Conservation (phyloP, 2,888 invertebrate species). For the Mesorhabditis spiculigera region DNA sequence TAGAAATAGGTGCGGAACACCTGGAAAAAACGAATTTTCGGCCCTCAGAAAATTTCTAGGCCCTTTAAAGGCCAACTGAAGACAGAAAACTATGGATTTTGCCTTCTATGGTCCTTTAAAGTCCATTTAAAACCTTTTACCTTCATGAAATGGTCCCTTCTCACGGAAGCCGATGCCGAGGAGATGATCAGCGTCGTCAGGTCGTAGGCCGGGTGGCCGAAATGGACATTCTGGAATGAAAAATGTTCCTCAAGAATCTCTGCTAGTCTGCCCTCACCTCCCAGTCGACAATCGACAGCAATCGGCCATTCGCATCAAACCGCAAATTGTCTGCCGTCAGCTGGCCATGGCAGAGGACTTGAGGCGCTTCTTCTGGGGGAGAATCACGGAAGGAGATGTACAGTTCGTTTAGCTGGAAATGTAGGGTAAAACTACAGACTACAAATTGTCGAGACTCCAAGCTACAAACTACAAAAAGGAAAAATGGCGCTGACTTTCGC, state of each 20-base stretch:
- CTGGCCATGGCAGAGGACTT: slow-evolving; percentile 30
- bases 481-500: too few relatives aligned
- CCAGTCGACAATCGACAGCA: slow-evolving; percentile 33
- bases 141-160: slow-evolving; percentile 30
- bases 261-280: slow-evolving; percentile 17
- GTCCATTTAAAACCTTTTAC: neutral
- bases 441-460: too few relatives aligned
- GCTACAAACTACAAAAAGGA: too few relatives aligned
- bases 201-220: slow-evolving; percentile 33
- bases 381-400: neutral
- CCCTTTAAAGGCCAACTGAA: too few relatives aligned
- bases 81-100: too few relatives aligned
- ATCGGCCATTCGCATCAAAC: slow-evolving; percentile 18
- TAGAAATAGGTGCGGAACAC: slow-evolving; percentile 41
- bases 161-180: slow-evolving; percentile 19
- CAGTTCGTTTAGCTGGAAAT: too few relatives aligned
- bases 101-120: neutral
- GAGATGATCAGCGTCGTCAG: slow-evolving; percentile 27
- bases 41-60: neutral
- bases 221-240: slow-evolving; percentile 28
- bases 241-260: neutral
- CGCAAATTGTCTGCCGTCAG: slow-evolving; percentile 19
- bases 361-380: neutral
- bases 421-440: too few relatives aligned
- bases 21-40: slow-evolving; percentile 13